These are phyloP conservation scores for Equus quagga DNA, from an alignment of 2,113 vertebrate genomes.

Conservation along the genomic window DNA sequence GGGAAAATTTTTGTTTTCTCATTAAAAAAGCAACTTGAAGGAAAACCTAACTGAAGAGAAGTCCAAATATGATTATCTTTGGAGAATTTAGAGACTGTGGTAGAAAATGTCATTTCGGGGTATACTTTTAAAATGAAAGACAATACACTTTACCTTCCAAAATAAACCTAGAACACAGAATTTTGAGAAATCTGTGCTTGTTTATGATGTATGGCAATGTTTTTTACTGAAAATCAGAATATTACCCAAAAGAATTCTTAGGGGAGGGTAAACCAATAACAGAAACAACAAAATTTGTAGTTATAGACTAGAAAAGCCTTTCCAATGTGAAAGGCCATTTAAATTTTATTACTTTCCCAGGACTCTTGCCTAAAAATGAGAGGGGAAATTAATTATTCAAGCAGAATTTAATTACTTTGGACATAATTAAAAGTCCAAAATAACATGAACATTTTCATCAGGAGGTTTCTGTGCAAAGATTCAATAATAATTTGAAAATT, in stretches of 20 bases:
- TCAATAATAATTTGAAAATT: constrained; percentile 48
- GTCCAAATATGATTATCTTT: background rate
- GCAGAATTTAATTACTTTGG: constrained; percentile 71
- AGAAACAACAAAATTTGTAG: constrained; percentile 57
- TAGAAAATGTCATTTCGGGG: constrained; percentile 41
- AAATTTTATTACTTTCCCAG: constrained; percentile 52
- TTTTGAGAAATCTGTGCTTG: constrained; percentile 29
- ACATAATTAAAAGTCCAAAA: constrained; percentile 70
- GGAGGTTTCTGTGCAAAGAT: constrained; percentile 53
- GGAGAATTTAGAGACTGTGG: background rate
- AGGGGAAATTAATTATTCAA: constrained; percentile 66
- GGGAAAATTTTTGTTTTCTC: background rate
- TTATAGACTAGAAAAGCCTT: constrained; percentile 56
- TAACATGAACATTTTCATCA: constrained; percentile 64
- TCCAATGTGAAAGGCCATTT: constrained; percentile 20
- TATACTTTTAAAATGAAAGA: constrained; percentile 13
- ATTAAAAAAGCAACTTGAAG: constrained; percentile 30
- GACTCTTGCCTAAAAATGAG: constrained; percentile 50
- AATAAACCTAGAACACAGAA: background rate
- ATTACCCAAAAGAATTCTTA: constrained; percentile 52
- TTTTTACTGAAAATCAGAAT: constrained; percentile 63
- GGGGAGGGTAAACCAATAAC: constrained; percentile 22
- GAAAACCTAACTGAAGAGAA: background rate
- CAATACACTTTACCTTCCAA: background rate
- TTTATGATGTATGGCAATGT: constrained; percentile 19